A percentile compares a stretch with the other conserved stretches of the same genome.
These are phyloP conservation scores for Gobius niger DNA, from an alignment of 2,113 vertebrate species.

Conservation along the genomic window DNA sequence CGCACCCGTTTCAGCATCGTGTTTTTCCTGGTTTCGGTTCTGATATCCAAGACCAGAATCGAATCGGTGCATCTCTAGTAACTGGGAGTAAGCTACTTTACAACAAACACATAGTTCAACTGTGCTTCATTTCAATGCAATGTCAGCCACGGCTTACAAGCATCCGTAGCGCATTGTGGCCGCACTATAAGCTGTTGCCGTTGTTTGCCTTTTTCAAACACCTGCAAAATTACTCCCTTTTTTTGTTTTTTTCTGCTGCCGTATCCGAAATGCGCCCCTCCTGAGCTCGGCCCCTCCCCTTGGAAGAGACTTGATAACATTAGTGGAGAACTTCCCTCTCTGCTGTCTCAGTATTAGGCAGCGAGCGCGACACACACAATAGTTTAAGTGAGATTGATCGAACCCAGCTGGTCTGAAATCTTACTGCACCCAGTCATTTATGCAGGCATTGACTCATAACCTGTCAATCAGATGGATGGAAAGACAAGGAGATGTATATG, in stretches of 20 bases:
- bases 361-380: constrained; percentile 52
- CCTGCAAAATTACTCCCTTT: constrained; percentile 16
- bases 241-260: neutral
- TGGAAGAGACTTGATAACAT: constrained; percentile 67
- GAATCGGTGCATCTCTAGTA: too few species aligned
- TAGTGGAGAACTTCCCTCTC: constrained; percentile 65
- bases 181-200: constrained; percentile 1
- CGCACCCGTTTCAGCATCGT: too few species aligned
- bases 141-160: neutral
- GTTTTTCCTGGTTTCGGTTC: too few species aligned
- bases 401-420: constrained; percentile 69
- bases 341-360: constrained; percentile 64
- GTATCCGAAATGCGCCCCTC: constrained; percentile 16
- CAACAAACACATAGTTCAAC: too few species aligned
- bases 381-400: constrained; percentile 78
- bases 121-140: too few species aligned
- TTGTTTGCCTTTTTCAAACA: constrained; percentile 15
- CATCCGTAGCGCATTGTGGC: neutral
- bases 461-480: constrained; percentile 75
- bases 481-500: constrained; percentile 31
- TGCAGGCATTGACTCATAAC: constrained; percentile 73
- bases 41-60: too few species aligned
- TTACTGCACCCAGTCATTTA: constrained; percentile 72
- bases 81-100: too few species aligned
- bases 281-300: constrained; percentile 24